Evolutionary conservation across 92 coral and sea anemone genomes (phyloP).

Genomic region (Siderastrea radians): DNA sequence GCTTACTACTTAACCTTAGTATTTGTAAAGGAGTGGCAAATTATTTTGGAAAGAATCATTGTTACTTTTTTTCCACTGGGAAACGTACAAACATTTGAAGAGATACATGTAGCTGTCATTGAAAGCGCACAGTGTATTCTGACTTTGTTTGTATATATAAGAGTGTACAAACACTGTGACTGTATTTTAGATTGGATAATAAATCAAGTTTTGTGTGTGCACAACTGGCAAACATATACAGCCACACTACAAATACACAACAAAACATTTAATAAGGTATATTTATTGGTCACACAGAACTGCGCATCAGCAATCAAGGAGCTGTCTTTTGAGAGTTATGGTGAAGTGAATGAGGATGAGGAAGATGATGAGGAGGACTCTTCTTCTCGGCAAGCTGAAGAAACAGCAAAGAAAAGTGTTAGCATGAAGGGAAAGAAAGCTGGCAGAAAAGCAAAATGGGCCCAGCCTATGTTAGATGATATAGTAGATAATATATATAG

Average conservation of each 20-base stretch:
- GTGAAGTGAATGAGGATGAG: slow-evolving; percentile 30
- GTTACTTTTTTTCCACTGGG: too few species aligned
- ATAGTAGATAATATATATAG: slow-evolving; percentile 43
- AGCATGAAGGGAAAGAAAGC: slow-evolving; percentile 48
- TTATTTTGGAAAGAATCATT: too few species aligned
- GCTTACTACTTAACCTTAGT: too few species aligned
- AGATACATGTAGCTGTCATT: too few species aligned
- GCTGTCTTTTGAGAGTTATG: slow-evolving; percentile 38
- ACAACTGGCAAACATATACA: too few species aligned
- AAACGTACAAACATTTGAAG: too few species aligned
- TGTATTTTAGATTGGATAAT: too few species aligned
- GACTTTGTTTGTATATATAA: too few species aligned
- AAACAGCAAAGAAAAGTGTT: slow-evolving; percentile 20
- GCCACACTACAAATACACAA: neutral
- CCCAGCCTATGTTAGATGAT: slow-evolving; percentile 60
- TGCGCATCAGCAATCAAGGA: slow-evolving; percentile 10
- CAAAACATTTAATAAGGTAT: neutral
- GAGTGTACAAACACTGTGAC: too few species aligned
- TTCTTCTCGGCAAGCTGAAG: slow-evolving; percentile 4
- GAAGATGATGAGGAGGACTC: slow-evolving; percentile 18
- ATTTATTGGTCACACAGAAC: slow-evolving; percentile 22
- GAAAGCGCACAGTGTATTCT: too few species aligned
- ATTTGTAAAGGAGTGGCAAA: too few species aligned
- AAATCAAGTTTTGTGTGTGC: too few species aligned
- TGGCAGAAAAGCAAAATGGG: slow-evolving; percentile 70